A percentile compares a stretch with the other conserved stretches of the same genome.
Conservation (phyloP, 2,113 vertebrate genomes). For the Pangasianodon gigas region DNA sequence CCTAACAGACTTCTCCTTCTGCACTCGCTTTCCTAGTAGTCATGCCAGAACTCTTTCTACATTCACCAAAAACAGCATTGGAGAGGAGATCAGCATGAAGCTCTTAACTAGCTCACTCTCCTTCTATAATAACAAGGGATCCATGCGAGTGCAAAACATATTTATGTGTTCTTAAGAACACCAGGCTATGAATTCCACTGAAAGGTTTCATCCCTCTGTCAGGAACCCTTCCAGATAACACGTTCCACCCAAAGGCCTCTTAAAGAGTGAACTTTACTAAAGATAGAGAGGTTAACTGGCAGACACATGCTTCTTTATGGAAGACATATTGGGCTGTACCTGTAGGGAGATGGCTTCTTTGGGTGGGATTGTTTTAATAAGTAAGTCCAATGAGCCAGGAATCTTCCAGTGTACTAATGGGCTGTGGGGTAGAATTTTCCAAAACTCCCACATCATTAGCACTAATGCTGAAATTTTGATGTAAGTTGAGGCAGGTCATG, state of each 20-base stretch:
- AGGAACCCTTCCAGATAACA: not conserved
- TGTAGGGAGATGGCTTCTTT: slow-evolving; percentile 46
- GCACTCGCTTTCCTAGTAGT: slow-evolving; percentile 53
- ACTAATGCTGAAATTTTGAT: slow-evolving; percentile 12
- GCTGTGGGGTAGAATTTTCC: not conserved
- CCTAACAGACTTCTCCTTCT: slow-evolving; percentile 72
- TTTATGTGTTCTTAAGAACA: slow-evolving; percentile 9
- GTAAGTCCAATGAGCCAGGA: slow-evolving; percentile 41
- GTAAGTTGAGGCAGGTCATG: slow-evolving; percentile 26
- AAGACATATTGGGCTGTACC: slow-evolving; percentile 54
- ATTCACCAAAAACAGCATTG: slow-evolving; percentile 40
- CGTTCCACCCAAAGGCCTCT: not conserved
- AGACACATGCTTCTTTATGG: slow-evolving; percentile 62
- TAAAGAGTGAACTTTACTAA: not conserved
- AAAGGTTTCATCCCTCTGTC: not conserved
- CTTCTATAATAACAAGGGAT: not conserved
- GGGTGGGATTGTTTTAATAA: slow-evolving; percentile 49
- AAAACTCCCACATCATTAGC: slow-evolving; percentile 33
- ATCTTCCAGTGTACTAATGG: slow-evolving; percentile 14
- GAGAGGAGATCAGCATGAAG: not conserved
- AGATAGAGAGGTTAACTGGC: slow-evolving; percentile 33
- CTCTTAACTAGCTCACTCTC: slow-evolving; percentile 20
- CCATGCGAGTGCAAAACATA: slow-evolving; percentile 11
- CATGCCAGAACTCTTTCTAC: slow-evolving; percentile 30
- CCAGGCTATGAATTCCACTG: not conserved